Evolutionary conservation across 1,140 invertebrate species (phyloP).

Genomic region (Carposina sasakii): DNA sequence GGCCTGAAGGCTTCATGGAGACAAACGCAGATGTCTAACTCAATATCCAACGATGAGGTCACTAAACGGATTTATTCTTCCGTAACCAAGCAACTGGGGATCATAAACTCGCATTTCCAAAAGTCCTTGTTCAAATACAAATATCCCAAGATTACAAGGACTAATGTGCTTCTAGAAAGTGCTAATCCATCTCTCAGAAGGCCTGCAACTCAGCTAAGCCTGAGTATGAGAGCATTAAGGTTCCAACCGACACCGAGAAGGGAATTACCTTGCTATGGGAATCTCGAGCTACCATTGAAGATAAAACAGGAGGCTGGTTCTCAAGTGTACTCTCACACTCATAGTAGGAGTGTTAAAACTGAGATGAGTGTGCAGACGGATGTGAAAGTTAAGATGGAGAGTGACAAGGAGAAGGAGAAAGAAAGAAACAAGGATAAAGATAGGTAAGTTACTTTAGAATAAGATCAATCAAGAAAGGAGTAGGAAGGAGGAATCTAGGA

Average conservation of each 20-base stretch:
- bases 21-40: slow-evolving; percentile 43
- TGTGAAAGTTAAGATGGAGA: slow-evolving; percentile 46
- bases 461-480: too few relatives aligned
- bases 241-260: slow-evolving; percentile 58
- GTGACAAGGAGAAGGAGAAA: slow-evolving; percentile 38
- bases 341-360: slow-evolving; percentile 35
- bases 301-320: slow-evolving; percentile 50
- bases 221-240: slow-evolving; percentile 53
- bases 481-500: too few relatives aligned
- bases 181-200: slow-evolving; percentile 35
- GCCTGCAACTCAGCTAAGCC: slow-evolving; percentile 44
- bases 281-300: slow-evolving; percentile 61
- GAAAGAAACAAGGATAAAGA: slow-evolving; percentile 39
- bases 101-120: slow-evolving; percentile 64
- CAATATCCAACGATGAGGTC: slow-evolving; percentile 45
- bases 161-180: slow-evolving; percentile 57
- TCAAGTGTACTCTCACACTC: slow-evolving; percentile 39
- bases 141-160: slow-evolving; percentile 61
- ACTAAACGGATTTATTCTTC: slow-evolving; percentile 59
- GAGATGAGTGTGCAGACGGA: slow-evolving; percentile 49
- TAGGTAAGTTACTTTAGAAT: slow-evolving; percentile 29
- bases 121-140: slow-evolving; percentile 58
- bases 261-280: slow-evolving; percentile 67
- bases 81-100: slow-evolving; percentile 55
- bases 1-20: slow-evolving; percentile 50